These are phyloP conservation scores for Columbina picui DNA, from an alignment of 2,113 vertebrate genomes.

Conservation along the genomic window DNA sequence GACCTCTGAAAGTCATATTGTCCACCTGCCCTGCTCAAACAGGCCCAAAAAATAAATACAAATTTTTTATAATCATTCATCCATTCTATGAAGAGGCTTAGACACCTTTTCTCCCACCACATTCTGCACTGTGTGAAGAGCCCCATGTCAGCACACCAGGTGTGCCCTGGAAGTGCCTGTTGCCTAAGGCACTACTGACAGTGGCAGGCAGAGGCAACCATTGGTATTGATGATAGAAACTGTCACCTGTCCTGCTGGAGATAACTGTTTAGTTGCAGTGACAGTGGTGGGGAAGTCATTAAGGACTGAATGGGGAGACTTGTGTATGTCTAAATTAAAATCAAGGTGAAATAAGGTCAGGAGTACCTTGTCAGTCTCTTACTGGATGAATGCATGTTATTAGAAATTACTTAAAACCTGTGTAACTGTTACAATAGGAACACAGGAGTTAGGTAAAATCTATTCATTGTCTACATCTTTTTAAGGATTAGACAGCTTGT, in stretches of 20 bases:
- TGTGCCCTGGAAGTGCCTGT: fast-evolving
- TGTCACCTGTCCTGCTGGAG: background rate
- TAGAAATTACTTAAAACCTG: background rate
- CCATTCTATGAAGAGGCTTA: background rate
- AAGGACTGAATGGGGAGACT: background rate
- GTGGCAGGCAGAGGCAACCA: no score
- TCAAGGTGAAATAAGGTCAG: background rate
- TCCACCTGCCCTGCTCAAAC: background rate
- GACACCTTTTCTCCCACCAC: background rate
- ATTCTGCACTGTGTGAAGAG: background rate
- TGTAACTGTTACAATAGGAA: background rate
- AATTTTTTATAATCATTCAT: background rate
- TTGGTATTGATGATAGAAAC: background rate
- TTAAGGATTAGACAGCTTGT: background rate
- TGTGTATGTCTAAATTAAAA: background rate
- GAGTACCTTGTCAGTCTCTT: background rate
- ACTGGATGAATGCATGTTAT: background rate
- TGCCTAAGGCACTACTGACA: fast-evolving
- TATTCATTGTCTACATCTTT: background rate
- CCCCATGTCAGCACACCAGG: fast-evolving
- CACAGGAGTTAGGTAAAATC: background rate
- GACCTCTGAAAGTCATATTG: background rate
- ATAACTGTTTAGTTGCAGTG: background rate
- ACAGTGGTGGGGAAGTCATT: background rate
- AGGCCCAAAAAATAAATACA: background rate